Percentiles rank a stretch among this genome's conserved stretches.
Conservation (phyloP, 92 coral and sea anemone genomes). For the Desmophyllum pertusum region DNA sequence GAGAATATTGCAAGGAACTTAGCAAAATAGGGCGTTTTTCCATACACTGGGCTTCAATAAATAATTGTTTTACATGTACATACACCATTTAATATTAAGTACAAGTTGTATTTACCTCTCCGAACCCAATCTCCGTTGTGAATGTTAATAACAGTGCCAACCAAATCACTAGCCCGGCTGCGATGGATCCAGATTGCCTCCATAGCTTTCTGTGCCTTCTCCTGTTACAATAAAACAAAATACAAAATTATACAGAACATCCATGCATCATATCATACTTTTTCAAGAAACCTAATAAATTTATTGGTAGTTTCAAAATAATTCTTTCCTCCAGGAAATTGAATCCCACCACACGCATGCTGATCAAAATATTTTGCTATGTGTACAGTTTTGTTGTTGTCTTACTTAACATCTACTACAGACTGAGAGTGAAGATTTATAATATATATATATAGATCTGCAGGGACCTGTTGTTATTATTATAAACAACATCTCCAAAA, state of each 20-base stretch:
- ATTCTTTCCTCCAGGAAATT: not conserved
- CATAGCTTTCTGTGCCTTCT: slow-evolving; percentile 96
- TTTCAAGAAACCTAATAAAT: not conserved
- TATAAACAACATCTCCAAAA: no score
- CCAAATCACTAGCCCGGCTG: slow-evolving; percentile 95
- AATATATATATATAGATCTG: no score
- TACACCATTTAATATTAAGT: no score
- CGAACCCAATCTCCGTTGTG: slow-evolving; percentile 99
- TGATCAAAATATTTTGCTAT: no score
- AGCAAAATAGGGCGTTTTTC: no score
- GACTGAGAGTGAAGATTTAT: not conserved
- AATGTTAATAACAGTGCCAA: slow-evolving; percentile 97
- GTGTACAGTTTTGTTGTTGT: no score
- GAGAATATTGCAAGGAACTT: no score
- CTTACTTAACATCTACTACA: not conserved
- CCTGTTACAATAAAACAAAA: slow-evolving; percentile 43
- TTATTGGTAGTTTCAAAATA: not conserved
- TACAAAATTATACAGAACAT: not conserved
- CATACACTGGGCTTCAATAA: no score
- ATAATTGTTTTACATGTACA: no score
- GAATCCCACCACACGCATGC: not conserved
- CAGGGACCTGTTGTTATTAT: no score
- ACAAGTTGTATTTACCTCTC: slow-evolving; percentile 69
- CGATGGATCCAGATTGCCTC: slow-evolving; percentile 95
- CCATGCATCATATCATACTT: not conserved